Evolutionary conservation across 1,140 invertebrate species (phyloP), one percentile per base, ranked within the genome.

Genomic region (Acyrthosiphon pisum): DNA sequence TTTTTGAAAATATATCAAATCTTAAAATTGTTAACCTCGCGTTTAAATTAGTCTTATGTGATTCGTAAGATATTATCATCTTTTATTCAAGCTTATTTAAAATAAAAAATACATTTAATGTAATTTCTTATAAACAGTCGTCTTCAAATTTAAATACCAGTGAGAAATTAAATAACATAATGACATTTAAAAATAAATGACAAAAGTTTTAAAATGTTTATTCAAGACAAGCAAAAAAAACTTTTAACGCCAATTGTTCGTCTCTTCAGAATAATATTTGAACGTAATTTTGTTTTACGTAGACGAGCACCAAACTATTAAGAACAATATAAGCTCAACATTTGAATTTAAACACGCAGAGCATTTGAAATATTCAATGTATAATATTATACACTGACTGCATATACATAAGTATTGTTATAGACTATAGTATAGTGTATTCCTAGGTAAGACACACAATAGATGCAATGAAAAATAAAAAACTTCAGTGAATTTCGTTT

Each of bases 151-250:
- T 50, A 89, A 89, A 89, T 30, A 89, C n/a, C 30, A 50, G 87
- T n/a, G 26, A 37, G 14, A 89, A 89, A 53, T 89, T 89, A 89
- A 89, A 50, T 53, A 89, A 89, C 9, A n/a, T 46, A 53, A 89
- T 89, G 87, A 89, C 35, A n/a, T 89, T 37, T 89, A 50, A 89
- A 89, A 89, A 53, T 37, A 53, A 89, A 60, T 14, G 88, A 90
- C 88, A 44, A 41, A 90, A 90, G 53, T 90, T 56, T 90, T 90
- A 37, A 89, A 89, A 89, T 56, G 50, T 56, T 89, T 56, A 56
- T 89, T 56, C 48, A 26, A 89, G 35, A 89, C n/a, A 23, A 53
- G 35, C 37, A 37, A 48, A 87, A 88, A 89, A 37, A 50, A 89
- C 50, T 89, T 89, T 88, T 89, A 37, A 56, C 30, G n/a, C 30